Evolutionary conservation across 2,797 vertebrate genomes (phyloP), one percentile per base, ranked within the genome.

Genomic region (Eupleurogrammus muticus): DNA sequence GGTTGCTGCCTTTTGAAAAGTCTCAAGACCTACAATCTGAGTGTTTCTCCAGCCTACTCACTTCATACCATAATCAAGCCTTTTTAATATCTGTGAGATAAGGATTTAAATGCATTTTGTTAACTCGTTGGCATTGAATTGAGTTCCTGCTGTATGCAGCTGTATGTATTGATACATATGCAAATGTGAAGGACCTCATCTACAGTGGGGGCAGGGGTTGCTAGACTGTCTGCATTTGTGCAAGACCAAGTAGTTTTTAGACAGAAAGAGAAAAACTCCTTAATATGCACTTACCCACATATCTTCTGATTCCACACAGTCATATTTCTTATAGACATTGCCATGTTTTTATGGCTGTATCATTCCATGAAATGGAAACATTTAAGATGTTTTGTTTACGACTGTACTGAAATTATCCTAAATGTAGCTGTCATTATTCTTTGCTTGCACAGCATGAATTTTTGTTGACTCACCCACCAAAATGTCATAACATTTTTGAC

Each of bases 101-200:
- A 19, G 66, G 70, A 80, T 73, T 70, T 57, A 76, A 69, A 36
- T 36, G 44, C 21, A 44, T 82, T 71, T 78, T 66, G 47, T 76
- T 34, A 65, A 67, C 20, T 63, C 48, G 78, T 85, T 86, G 61
- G 78, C 58, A 85, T 85, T 80, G 76, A 77, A 83, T 35, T 40
- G 48, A 74, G 57, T 56, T 36, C 40, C 57, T 70, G 61, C 42
- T 77, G 53, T 65, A 32, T 69, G 56, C 64, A 84, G 44, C 66
- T 79, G 68, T 71, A 60, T 53, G 59, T 71, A 21, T 53, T 0
- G 3, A 76, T 76, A 53, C 66, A 74, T 50, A 80, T 84, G 80
- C 69, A 84, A 82, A 84, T 85, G 32, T 9, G 0, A 74, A 49
- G 23, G 8, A 62, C 1, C 42, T 50, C 57, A 67, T 48, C 35